Percentiles rank a stretch among this genome's conserved stretches.
Evolutionary conservation across 2,888 invertebrate species (phyloP).

Genomic region (Pristionchus exspectatus): DNA sequence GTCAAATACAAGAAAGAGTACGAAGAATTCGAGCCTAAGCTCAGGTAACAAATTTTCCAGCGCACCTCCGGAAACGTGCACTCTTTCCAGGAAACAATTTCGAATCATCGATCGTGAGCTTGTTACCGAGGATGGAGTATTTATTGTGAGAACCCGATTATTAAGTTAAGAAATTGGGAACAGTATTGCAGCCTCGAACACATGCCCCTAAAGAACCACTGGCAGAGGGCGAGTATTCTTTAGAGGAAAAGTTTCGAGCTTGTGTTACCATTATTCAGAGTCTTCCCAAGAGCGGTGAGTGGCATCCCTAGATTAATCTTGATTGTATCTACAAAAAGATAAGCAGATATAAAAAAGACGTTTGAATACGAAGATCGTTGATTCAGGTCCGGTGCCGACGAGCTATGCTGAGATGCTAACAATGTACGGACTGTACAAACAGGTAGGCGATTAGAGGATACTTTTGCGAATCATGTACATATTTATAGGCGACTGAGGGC

Average conservation of each 20-base stretch:
- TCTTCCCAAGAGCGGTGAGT: not conserved
- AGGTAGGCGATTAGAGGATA: not conserved
- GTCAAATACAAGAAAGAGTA: conserved; percentile 4
- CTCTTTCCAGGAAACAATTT: not conserved
- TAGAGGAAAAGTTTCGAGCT: conserved; percentile 11
- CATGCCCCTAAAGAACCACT: not conserved
- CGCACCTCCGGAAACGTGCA: not conserved
- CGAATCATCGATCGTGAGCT: conserved; percentile 36
- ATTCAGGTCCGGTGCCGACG: not conserved
- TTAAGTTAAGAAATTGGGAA: not conserved
- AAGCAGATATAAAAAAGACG: too few species aligned
- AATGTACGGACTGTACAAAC: not conserved
- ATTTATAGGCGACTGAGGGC: not conserved
- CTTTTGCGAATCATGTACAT: not conserved
- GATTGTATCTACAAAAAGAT: too few species aligned
- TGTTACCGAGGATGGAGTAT: not conserved
- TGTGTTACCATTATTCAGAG: conserved; percentile 1
- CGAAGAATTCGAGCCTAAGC: not conserved
- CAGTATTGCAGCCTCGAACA: not conserved
- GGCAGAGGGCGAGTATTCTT: not conserved
- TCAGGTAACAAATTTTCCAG: not conserved
- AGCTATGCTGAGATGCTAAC: conserved; percentile 25
- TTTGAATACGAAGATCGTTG: not conserved
- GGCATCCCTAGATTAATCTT: not conserved
- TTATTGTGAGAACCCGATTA: not conserved